A percentile compares a stretch with the other conserved stretches of the same genome.
Conservation (phyloP, 2,888 invertebrate genomes). For the Scaptomyza reducta region DNA sequence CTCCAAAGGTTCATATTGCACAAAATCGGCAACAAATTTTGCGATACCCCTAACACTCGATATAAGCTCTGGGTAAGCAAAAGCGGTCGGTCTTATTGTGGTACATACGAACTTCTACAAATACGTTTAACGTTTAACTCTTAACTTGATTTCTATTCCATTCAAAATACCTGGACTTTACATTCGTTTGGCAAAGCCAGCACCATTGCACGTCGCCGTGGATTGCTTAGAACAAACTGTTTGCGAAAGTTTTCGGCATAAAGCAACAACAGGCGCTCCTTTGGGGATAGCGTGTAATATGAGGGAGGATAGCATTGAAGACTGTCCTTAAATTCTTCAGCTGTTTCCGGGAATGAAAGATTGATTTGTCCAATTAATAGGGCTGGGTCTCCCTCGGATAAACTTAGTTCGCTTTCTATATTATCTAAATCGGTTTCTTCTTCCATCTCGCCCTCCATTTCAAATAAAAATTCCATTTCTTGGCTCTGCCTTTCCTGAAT, state of each 20-base stretch:
- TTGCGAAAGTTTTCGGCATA: constrained; percentile 92
- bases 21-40: constrained; percentile 90
- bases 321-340: constrained; percentile 74
- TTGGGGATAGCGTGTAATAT: constrained; percentile 88
- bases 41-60: constrained; percentile 89
- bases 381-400: constrained; percentile 67
- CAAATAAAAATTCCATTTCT: constrained; percentile 15
- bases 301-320: constrained; percentile 87
- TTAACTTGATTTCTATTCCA: not conserved
- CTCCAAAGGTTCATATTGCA: constrained; percentile 89
- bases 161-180: constrained; percentile 87
- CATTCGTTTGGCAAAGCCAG: constrained; percentile 91
- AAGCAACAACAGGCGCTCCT: constrained; percentile 89
- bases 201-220: constrained; percentile 87
- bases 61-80: constrained; percentile 88
- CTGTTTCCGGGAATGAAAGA: constrained; percentile 81
- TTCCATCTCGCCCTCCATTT: constrained; percentile 40
- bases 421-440: constrained; percentile 41
- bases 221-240: constrained; percentile 87
- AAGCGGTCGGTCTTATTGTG: constrained; percentile 90
- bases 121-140: too few species aligned
- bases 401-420: constrained; percentile 42
- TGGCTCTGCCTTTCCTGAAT: constrained; percentile 45
- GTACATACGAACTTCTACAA: constrained; percentile 94
- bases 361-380: constrained; percentile 78